Evolutionary conservation across 2,888 invertebrate genomes (phyloP), one percentile per base, ranked within the genome.

Genomic region (Lutraria lutraria): DNA sequence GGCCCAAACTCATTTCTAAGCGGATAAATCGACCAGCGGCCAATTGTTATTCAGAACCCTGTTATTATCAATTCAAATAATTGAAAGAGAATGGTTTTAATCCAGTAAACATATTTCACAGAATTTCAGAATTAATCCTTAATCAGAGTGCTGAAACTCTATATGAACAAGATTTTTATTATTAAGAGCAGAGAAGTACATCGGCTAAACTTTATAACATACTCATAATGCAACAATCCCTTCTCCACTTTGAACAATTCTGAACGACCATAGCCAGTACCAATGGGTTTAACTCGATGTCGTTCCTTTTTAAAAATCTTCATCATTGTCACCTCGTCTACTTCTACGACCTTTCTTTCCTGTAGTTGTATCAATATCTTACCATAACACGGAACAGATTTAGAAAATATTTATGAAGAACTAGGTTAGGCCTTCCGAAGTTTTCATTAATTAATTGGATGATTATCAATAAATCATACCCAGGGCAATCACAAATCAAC

Each of bases 191-290:
- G 13, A n/a, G 52, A 81, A 6, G 25, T 6, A 25, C 29, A 29
- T 4, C 21, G 16, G 8, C 13, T n/a, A 19, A 72, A 72, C 2
- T 72, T 56, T 25, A n/a, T 19, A 52, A 82, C 97, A 97, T 97
- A 98, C 98, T 99, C 99, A 97, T 98, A 99, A 15, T 99, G 99
- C 21, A 99, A 97, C 85, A 99, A 97, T 84, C 99, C 99, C 96
- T 99, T 98, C 97, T 99, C 99, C 88, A 99, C 98, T 97, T 99
- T 99, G 97, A 99, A 99, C 97, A 99, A 99, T 97, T 99, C 99
- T 21, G 98, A 98, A 95, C 99, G 97, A 98, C 82, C 99, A 83
- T 90, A 92, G 10, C 99, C 90, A 91, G 93, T 86, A 60, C 91
- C 89, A 72, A 88, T 25, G 31, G 84, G 60, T 60, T 88, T 88